A percentile compares a stretch with the other conserved stretches of the same genome.
Evolutionary conservation across 2,113 vertebrate genomes (phyloP).

Genomic region (Oryzias celebensis): DNA sequence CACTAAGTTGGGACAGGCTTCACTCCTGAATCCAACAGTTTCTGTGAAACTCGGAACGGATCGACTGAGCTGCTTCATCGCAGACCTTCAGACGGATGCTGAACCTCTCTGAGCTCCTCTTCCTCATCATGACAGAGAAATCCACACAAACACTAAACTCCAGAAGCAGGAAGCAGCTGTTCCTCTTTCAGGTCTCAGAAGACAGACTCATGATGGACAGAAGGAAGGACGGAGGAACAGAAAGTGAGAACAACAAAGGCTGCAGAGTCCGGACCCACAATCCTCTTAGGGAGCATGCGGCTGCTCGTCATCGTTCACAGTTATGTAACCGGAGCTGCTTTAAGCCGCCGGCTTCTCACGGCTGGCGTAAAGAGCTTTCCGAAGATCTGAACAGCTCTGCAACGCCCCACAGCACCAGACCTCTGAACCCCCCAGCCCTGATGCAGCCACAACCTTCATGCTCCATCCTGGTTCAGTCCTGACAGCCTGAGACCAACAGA

Average conservation of each 20-base stretch:
- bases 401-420: background rate
- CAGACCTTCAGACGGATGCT: too few species aligned
- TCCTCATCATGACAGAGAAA: background rate
- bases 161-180: background rate
- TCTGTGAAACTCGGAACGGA: too few species aligned
- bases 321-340: too few species aligned
- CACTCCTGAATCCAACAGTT: too few species aligned
- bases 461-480: background rate
- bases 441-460: background rate
- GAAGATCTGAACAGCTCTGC: background rate
- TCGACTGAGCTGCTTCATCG: too few species aligned
- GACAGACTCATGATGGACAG: background rate
- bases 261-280: background rate
- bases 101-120: too few species aligned
- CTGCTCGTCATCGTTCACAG: background rate
- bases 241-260: background rate
- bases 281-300: background rate
- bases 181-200: background rate
- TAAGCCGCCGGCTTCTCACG: background rate
- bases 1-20: too few species aligned
- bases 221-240: background rate
- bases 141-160: background rate
- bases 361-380: background rate
- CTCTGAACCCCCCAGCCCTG: background rate
- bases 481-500: too few species aligned